Evolutionary conservation across 2,797 vertebrate species (phyloP).

Genomic region (Gallinago nigripennis): DNA sequence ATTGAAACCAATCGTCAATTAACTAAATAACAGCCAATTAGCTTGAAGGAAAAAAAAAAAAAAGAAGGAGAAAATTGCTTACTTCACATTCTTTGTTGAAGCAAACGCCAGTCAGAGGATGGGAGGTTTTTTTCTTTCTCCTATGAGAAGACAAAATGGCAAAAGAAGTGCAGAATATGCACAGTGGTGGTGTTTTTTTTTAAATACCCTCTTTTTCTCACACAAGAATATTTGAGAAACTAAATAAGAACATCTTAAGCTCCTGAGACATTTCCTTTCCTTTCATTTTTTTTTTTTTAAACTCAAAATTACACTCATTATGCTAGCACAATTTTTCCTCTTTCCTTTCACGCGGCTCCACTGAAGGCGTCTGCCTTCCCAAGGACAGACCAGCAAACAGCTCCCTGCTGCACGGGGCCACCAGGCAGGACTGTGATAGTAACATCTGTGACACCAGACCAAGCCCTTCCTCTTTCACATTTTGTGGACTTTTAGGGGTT

Average conservation of each 20-base stretch:
- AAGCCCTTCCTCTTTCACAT: background rate
- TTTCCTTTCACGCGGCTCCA: background rate
- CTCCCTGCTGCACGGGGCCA: background rate
- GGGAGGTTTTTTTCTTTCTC: background rate
- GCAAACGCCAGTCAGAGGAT: background rate
- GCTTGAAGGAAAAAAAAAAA: background rate
- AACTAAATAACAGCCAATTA: conserved; percentile 61
- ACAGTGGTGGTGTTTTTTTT: background rate
- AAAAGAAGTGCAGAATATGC: conserved; percentile 14
- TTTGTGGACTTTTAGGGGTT: background rate
- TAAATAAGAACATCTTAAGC: background rate
- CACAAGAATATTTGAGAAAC: background rate
- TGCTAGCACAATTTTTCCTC: background rate
- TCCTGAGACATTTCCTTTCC: conserved; percentile 13
- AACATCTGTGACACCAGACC: background rate
- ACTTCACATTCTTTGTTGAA: conserved; percentile 30
- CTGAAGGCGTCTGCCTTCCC: background rate
- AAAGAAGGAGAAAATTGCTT: conserved; percentile 21
- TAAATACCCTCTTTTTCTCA: background rate
- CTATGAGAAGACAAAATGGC: background rate
- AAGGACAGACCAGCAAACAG: background rate
- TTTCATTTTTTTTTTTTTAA: background rate
- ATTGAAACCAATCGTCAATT: conserved; percentile 53
- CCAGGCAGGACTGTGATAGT: accelerated
- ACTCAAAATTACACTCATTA: background rate